Evolutionary conservation across 1,140 invertebrate species (phyloP).

Genomic region (Leptinotarsa defecta): DNA sequence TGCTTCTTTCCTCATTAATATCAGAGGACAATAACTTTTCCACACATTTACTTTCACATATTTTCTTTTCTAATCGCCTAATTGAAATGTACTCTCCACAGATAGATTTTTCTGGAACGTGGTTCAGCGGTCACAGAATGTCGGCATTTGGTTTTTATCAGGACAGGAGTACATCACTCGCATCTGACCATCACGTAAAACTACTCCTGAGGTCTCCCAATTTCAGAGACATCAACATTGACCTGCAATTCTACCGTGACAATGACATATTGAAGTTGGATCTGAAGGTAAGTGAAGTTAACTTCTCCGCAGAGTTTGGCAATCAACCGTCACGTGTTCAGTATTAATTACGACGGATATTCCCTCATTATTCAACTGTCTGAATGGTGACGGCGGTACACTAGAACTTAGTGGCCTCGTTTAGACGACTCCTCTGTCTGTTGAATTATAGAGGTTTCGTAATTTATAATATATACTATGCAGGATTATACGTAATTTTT

Average conservation of each 20-base stretch:
- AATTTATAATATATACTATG: background rate
- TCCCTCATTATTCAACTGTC: constrained; percentile 46
- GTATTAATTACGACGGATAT: constrained; percentile 44
- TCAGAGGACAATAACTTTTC: too few relatives aligned
- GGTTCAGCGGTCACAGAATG: constrained; percentile 79
- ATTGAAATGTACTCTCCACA: constrained; percentile 43
- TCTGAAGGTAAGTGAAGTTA: constrained; percentile 57
- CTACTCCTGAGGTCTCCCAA: constrained; percentile 70
- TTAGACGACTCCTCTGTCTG: background rate
- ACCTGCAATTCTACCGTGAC: constrained; percentile 65
- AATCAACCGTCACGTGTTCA: constrained; percentile 18
- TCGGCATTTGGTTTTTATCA: constrained; percentile 71
- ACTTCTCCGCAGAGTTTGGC: constrained; percentile 13
- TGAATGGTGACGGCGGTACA: constrained; percentile 29
- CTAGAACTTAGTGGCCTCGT: background rate
- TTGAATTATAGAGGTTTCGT: background rate
- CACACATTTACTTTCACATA: too few relatives aligned
- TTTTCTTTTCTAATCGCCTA: too few relatives aligned
- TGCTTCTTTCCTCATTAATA: too few relatives aligned
- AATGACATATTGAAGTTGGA: constrained; percentile 65
- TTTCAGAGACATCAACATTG: constrained; percentile 68
- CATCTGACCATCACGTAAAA: constrained; percentile 69
- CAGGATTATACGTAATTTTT: too few relatives aligned
- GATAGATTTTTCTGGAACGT: constrained; percentile 70
- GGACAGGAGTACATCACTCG: constrained; percentile 67